A percentile compares a stretch with the other conserved stretches of the same genome.
These are phyloP conservation scores for Caenorhabditis inopinata DNA, from an alignment of 1,140 invertebrate species.

Conservation along the genomic window DNA sequence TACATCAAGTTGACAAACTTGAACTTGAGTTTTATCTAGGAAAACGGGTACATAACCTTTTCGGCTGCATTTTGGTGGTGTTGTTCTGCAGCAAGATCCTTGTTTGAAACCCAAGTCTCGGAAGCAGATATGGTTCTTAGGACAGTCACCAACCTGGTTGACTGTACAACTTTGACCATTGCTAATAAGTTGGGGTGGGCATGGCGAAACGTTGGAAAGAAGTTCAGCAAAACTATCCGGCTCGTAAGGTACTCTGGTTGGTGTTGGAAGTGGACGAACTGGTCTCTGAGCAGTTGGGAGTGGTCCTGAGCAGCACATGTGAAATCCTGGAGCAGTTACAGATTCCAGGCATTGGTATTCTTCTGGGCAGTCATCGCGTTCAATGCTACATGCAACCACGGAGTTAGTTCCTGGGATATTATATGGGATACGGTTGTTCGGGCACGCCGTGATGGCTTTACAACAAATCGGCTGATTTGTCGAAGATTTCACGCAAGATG, in stretches of 20 bases:
- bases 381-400: conserved; percentile 60
- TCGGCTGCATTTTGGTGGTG: conserved; percentile 56
- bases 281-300: conserved; percentile 33
- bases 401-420: conserved; percentile 64
- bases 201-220: conserved; percentile 44
- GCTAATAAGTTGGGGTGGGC: conserved; percentile 54
- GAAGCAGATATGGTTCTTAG: conserved; percentile 58
- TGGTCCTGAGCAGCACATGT: conserved; percentile 60
- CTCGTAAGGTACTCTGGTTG: background rate
- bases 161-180: conserved; percentile 57
- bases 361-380: conserved; percentile 49
- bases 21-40: conserved; percentile 59
- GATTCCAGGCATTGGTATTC: conserved; percentile 46
- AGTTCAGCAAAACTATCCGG: conserved; percentile 29
- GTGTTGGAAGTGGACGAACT: background rate
- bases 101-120: conserved; percentile 41
- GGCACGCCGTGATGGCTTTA: conserved; percentile 57
- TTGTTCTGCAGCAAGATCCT: conserved; percentile 58
- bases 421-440: conserved; percentile 56
- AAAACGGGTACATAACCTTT: conserved; percentile 55
- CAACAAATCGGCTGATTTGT: conserved; percentile 59
- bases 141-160: conserved; percentile 57
- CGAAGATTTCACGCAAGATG: conserved; percentile 61
- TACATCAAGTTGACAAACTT: conserved; percentile 60
- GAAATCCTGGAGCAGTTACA: conserved; percentile 58